These are phyloP conservation scores for Bubalus kerabau DNA, from an alignment of 2,113 vertebrate genomes.

Conservation along the genomic window DNA sequence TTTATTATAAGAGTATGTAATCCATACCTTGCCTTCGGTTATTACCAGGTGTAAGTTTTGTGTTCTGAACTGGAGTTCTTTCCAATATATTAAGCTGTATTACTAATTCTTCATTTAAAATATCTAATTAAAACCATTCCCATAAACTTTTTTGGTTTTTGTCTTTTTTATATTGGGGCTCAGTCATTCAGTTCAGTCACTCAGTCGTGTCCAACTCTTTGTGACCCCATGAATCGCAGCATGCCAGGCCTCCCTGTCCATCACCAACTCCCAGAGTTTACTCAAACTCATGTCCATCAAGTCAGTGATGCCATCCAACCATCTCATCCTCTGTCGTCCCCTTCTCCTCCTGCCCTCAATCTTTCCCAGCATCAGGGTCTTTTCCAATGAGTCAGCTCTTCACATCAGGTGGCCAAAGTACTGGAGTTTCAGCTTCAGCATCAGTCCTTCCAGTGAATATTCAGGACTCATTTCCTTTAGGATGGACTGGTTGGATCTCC, in stretches of 20 bases:
- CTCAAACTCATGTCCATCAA: background rate
- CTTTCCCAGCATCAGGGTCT: background rate
- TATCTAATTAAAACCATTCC: background rate
- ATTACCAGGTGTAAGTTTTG: background rate
- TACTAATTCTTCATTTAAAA: background rate
- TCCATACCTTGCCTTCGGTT: background rate
- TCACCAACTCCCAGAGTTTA: background rate
- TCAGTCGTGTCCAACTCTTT: background rate
- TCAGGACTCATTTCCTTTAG: background rate
- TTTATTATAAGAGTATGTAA: background rate
- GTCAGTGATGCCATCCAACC: background rate
- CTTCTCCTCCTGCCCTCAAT: background rate
- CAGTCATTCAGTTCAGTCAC: background rate
- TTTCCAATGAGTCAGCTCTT: background rate
- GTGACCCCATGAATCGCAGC: background rate
- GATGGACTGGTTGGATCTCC: background rate
- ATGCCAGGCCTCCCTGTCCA: background rate
- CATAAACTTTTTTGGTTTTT: background rate
- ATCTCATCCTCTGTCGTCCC: background rate
- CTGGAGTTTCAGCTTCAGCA: background rate
- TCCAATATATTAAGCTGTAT: background rate
- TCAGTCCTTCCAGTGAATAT: background rate
- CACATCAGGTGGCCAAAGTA: fast-evolving
- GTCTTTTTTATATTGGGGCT: background rate
- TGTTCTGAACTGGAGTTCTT: background rate